Evolutionary conservation across 2,113 vertebrate species (phyloP), one percentile per base, ranked within the genome.

Genomic region (Chloroceryle aenea): DNA sequence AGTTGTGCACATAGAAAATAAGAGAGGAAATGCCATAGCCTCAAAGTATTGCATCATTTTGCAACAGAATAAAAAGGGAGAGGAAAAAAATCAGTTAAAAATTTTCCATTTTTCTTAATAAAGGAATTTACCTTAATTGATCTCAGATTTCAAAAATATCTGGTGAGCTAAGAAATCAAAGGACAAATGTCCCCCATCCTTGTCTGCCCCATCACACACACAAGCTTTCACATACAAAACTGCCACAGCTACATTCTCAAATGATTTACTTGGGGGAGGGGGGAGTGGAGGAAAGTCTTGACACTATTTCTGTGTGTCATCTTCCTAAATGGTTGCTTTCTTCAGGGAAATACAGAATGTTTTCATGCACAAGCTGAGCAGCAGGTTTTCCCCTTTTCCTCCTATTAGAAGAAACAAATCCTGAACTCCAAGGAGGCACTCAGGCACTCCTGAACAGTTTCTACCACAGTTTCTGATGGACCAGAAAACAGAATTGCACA

Each of bases 361-460:
- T 59, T 22, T 20, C 40, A 48, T 8, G 20, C 47, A 71, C 45
- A 62, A 42, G 5, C 30, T 15, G 4, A 80, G 53, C 52, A 58
- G n/a, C 19, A 48, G 5, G 9, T 59, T 27, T 38, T 59, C 30
- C 38, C 30, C 32, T 69, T 73, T 76, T 42, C 69, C n/a, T 73
- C 26, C 6, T 8, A 29, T 19, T 23, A 38, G 66, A 48, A 40
- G 53, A 67, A 81, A 55, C 9, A 47, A 47, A 63, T 23, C 15
- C 66, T 69, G 5, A 83, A 43, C 40, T 81, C 55, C 59, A 50
- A 8, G 30, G 15, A 58, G 26, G 4, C 18, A 45, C 13, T 5
- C 4, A 0, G 3, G 45, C 8, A 36, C 56, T 40, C 29, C 53
- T 0, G 0, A 73, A 14, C 29, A n/a, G 12, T 21, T 81, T 29